These are phyloP conservation scores for Cheilosia urbana DNA, from an alignment of 2,888 invertebrate species.

Conservation along the genomic window DNA sequence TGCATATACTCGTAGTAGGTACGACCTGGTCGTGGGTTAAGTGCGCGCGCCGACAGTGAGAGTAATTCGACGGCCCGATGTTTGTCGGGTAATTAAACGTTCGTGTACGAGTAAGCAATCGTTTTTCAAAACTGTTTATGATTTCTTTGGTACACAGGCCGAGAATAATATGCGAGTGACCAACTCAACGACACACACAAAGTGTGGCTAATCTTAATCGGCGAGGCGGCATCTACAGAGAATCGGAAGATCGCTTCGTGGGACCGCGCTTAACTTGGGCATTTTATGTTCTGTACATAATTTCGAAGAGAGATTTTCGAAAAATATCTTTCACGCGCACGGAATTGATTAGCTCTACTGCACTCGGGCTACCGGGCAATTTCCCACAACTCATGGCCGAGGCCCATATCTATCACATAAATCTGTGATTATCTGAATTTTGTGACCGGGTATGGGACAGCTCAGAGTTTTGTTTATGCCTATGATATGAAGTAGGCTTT, in stretches of 20 bases:
- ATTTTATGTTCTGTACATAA: constrained; percentile 74
- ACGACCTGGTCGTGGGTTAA: constrained; percentile 67
- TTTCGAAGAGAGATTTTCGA: constrained; percentile 42
- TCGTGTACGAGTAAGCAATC: constrained; percentile 47
- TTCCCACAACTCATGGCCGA: constrained; percentile 59
- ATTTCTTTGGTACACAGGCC: constrained; percentile 31
- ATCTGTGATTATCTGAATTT: constrained; percentile 71
- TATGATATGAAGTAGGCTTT: constrained; percentile 14
- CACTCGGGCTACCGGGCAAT: constrained; percentile 65
- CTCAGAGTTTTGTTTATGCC: constrained; percentile 27
- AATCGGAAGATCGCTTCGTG: constrained; percentile 51
- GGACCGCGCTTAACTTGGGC: constrained; percentile 51
- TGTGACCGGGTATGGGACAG: constrained; percentile 38
- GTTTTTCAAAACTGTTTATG: constrained; percentile 68
- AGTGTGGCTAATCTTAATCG: constrained; percentile 70
- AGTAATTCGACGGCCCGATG: constrained; percentile 31
- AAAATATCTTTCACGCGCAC: constrained; percentile 46
- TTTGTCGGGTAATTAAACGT: constrained; percentile 70
- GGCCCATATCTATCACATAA: constrained; percentile 72
- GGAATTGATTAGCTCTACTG: constrained; percentile 48
- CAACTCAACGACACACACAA: constrained; percentile 31
- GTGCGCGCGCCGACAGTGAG: constrained; percentile 28
- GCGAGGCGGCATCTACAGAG: constrained; percentile 68
- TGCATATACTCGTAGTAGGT: constrained; percentile 11
- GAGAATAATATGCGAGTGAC: background rate